Percentiles rank a stretch among this genome's conserved stretches.
Conservation (phyloP, 2,888 invertebrate species). For the Limnephilus marmoratus region DNA sequence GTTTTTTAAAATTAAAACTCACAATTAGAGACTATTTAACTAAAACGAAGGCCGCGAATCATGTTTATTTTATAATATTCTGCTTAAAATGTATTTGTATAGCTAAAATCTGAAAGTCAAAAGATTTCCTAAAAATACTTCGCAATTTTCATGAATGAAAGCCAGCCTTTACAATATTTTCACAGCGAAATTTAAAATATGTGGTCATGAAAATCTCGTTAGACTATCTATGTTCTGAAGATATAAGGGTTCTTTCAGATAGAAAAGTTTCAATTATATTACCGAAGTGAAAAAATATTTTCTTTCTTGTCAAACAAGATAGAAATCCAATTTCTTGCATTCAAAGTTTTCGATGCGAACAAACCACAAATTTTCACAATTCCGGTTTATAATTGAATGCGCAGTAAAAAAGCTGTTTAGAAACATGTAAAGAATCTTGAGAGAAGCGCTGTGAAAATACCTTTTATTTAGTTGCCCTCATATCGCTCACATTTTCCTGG, state of each 20-base stretch:
- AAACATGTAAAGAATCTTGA: background rate
- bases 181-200: background rate
- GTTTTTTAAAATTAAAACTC: too few relatives aligned
- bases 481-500: background rate
- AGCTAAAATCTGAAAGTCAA: background rate
- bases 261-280: background rate
- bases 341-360: constrained; percentile 4
- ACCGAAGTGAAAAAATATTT: background rate
- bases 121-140: background rate
- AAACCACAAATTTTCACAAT: background rate
- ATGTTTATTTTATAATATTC: background rate
- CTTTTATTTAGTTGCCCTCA: background rate
- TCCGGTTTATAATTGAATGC: background rate
- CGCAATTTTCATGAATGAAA: background rate
- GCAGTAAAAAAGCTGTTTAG: background rate
- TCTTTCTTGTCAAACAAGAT: background rate
- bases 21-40: background rate
- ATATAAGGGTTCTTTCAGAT: background rate
- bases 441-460: background rate
- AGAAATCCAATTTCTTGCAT: constrained; percentile 7
- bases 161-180: background rate
- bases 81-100: background rate
- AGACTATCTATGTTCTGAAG: background rate
- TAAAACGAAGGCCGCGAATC: background rate
- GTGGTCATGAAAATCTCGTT: background rate